Base-by-base conservation (phyloP, 2,888 invertebrate genomes). In the Volucella bombylans region DNA sequence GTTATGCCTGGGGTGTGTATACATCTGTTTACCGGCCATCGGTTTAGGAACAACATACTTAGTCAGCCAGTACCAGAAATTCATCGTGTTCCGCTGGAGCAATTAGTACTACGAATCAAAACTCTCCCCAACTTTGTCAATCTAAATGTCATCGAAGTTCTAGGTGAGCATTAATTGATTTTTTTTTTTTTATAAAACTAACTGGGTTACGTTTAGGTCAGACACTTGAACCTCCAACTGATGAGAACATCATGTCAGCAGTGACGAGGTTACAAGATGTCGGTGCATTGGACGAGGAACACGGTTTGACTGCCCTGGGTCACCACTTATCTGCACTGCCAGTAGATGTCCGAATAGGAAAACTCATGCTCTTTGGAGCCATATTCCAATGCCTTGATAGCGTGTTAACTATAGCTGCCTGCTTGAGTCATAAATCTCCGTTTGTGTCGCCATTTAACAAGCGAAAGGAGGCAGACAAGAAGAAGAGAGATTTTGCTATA, bases 371-470 rank as follows among this genome's bases (percentile, higher is more conserved):
- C 8, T 97, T 96, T 88, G 97, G 98, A 0, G 96, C 98, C 11
- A 96, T 98, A 82, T 96, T 99, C 90, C 92, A 92, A 96, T 98
- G 98, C 90, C 93, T 98, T 43, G 97, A 98, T 92, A 97, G 98
- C 0, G 96, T 98, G 0, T 92, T 98, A 2, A 98, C 98, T 3
- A 96, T 99, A 90, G 98, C 96, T 0, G 96, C 96, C 1, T 96
- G 95, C 90, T 92, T 97, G 49, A 96, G 96, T 87, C 94, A 95
- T 89, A 96, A 96, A 89, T 95, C 94, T 65, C 96, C 96, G 0
- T 96, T 97, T 89, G 93, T 95, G 0, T 93, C 95, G 52, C 96
- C 96, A 0, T 95, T 96, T 89, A 95, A 94, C 15, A 95, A 96
- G 88, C 91, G 94, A 90, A 92, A 94, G 0, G 94, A 95, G 90